A percentile compares a stretch with the other conserved stretches of the same genome.
Evolutionary conservation across 2,797 vertebrate genomes (phyloP).

Genomic region (Chromis chromis): DNA sequence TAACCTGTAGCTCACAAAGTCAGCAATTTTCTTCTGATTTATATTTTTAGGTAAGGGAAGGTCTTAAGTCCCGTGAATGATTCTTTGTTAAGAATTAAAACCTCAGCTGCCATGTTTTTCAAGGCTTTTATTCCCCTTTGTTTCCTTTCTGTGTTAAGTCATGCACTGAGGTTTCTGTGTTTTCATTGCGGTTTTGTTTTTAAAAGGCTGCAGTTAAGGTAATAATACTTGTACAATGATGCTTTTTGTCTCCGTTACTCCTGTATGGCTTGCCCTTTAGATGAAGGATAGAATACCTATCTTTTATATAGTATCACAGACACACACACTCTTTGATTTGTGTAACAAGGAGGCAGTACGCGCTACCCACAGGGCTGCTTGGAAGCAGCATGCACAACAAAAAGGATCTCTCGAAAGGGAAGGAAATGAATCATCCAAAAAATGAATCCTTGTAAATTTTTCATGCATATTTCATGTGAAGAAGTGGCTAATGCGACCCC

Average conservation of each 20-base stretch:
- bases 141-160: conserved; percentile 38
- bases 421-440: conserved; percentile 51
- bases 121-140: conserved; percentile 19
- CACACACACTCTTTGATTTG: conserved; percentile 54
- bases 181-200: conserved; percentile 35
- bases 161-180: conserved; percentile 27
- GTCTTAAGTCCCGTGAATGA: conserved; percentile 22
- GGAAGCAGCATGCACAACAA: conserved; percentile 51
- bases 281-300: conserved; percentile 14
- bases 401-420: conserved; percentile 44
- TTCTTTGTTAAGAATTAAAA: conserved; percentile 42
- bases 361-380: conserved; percentile 56
- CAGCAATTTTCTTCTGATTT: conserved; percentile 61
- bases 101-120: conserved; percentile 9
- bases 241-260: conserved; percentile 7
- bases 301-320: conserved; percentile 9
- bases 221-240: conserved; percentile 12
- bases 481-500: conserved; percentile 44
- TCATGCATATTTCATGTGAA: conserved; percentile 57
- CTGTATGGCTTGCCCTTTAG: conserved; percentile 24
- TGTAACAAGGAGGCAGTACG: conserved; percentile 35
- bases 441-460: conserved; percentile 36
- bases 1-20: conserved; percentile 55
- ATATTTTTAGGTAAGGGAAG: conserved; percentile 32
- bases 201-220: neutral